Conservation (phyloP, 2,113 vertebrate species). For the Apeltes quadracus region DNA sequence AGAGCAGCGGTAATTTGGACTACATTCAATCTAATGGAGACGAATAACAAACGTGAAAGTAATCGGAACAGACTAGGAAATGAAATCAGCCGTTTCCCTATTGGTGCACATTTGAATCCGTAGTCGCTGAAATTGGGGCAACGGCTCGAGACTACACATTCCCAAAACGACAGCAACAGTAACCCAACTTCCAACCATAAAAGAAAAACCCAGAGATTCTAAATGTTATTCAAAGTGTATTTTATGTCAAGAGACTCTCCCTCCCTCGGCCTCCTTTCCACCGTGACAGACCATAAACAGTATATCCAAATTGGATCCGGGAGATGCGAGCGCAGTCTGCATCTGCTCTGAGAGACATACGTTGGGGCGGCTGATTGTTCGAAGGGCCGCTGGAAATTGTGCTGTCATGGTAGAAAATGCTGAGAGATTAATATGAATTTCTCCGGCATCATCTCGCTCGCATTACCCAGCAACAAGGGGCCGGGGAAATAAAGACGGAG, state of each 20-base stretch:
- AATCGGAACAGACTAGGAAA: constrained; percentile 44
- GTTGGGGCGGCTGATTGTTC: constrained; percentile 53
- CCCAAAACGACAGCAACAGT: background rate
- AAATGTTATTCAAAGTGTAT: constrained; percentile 39
- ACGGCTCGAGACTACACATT: background rate
- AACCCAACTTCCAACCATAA: constrained; percentile 5
- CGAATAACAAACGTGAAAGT: constrained; percentile 51
- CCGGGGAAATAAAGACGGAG: constrained; percentile 5
- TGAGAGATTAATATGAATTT: constrained; percentile 68
- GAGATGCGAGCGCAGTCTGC: constrained; percentile 40
- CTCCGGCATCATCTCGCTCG: constrained; percentile 70
- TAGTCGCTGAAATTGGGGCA: background rate
- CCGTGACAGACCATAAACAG: constrained; percentile 63
- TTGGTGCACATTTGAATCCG: background rate
- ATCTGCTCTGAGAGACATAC: constrained; percentile 59
- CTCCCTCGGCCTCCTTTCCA: constrained; percentile 8
- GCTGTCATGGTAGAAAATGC: constrained; percentile 69
- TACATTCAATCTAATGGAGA: constrained; percentile 42
- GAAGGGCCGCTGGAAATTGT: constrained; percentile 63
- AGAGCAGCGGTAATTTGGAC: constrained; percentile 17
- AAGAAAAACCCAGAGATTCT: constrained; percentile 27
- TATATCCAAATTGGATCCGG: constrained; percentile 64
- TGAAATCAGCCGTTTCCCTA: constrained; percentile 17
- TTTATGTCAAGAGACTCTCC: constrained; percentile 24
- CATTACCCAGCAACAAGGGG: constrained; percentile 70